Conservation (phyloP, 2,113 vertebrate genomes). For the Cacatua alba region DNA sequence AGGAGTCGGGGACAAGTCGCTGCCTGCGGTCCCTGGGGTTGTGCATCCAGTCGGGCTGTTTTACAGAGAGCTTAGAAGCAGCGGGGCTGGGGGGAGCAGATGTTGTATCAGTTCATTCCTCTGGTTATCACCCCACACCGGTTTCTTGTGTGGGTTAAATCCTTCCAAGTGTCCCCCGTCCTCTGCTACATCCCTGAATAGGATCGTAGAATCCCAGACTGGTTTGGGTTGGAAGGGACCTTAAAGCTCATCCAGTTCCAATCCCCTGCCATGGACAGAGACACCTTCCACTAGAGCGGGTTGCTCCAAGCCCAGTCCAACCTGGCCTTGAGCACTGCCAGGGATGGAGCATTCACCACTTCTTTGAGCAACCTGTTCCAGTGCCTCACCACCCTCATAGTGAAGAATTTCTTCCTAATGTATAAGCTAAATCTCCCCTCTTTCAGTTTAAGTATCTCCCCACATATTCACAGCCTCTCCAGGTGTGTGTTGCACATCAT, state of each 20-base stretch:
- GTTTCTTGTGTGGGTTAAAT: neutral
- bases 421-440: neutral
- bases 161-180: accelerated
- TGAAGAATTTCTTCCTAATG: neutral
- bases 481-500: neutral
- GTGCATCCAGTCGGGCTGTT: accelerated
- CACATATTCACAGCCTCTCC: neutral
- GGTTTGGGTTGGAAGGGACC: neutral
- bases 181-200: accelerated
- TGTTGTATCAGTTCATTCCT: accelerated
- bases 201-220: neutral
- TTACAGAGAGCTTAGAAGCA: neutral
- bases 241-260: neutral
- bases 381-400: neutral
- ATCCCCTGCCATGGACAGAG: neutral
- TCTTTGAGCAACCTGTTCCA: neutral
- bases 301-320: neutral
- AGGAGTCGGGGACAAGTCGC: neutral
- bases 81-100: accelerated
- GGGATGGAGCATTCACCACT: neutral
- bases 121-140: accelerated
- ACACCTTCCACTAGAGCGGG: neutral
- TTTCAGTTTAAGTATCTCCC: neutral
- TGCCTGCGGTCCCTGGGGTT: neutral
- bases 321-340: neutral